These are phyloP conservation scores for Tholera decimalis DNA, from an alignment of 2,888 invertebrate genomes.

Conservation along the genomic window DNA sequence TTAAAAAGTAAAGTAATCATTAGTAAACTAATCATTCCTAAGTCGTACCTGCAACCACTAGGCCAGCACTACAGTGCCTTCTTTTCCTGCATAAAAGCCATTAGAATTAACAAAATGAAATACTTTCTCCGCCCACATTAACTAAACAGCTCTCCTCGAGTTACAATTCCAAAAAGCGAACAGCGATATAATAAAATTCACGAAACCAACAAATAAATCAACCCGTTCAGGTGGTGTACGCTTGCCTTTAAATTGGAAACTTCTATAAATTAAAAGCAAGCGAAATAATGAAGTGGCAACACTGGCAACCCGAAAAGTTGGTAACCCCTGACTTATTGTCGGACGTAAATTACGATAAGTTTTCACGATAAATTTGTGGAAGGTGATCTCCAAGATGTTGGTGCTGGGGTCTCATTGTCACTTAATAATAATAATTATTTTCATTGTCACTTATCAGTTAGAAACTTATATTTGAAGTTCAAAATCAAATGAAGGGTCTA, in stretches of 20 bases:
- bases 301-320: constrained; percentile 80
- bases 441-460: neutral
- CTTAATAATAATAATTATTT: no score
- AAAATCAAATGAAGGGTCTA: constrained; percentile 9
- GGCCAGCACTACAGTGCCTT: no score
- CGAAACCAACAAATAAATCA: constrained; percentile 70
- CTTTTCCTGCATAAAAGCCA: neutral
- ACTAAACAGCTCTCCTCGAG: constrained; percentile 31
- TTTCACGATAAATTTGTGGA: constrained; percentile 84
- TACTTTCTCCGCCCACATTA: constrained; percentile 40
- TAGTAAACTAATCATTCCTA: no score
- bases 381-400: constrained; percentile 62
- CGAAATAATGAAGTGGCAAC: constrained; percentile 86
- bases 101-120: constrained; percentile 18
- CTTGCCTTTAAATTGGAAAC: constrained; percentile 79
- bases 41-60: no score
- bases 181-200: constrained; percentile 61
- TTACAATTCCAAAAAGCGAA: constrained; percentile 49
- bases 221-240: constrained; percentile 74
- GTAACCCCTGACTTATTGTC: constrained; percentile 85
- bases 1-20: no score
- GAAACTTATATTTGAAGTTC: neutral
- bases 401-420: constrained; percentile 22
- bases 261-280: constrained; percentile 88
- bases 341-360: constrained; percentile 87